Conservation (phyloP, 2,888 invertebrate genomes). For the Pachycephus smyrnensis region DNA sequence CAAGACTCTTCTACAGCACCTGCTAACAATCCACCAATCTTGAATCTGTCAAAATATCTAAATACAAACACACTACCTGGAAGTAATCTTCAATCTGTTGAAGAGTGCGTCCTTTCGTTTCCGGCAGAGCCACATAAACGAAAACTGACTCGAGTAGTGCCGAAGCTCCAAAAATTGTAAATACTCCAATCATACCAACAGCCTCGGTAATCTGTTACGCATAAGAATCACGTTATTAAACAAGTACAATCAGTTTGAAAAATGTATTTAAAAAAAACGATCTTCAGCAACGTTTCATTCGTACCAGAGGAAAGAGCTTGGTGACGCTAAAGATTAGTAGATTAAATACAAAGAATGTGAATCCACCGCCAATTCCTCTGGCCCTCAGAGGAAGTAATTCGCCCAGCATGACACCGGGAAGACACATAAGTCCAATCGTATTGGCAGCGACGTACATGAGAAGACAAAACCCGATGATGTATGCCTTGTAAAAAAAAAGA, state of each 20-base stretch:
- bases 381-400: slow-evolving; percentile 81
- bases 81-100: slow-evolving; percentile 85
- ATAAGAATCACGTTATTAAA: neutral
- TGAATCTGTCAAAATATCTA: neutral
- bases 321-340: slow-evolving; percentile 76
- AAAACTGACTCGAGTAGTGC: slow-evolving; percentile 75
- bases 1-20: neutral
- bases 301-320: slow-evolving; percentile 78
- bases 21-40: neutral
- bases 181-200: slow-evolving; percentile 77
- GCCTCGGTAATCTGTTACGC: slow-evolving; percentile 41
- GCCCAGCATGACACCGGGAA: slow-evolving; percentile 82
- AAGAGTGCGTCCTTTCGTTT: slow-evolving; percentile 79
- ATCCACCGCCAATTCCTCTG: slow-evolving; percentile 79
- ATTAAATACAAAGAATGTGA: slow-evolving; percentile 80
- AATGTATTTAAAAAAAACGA: neutral
- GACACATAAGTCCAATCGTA: slow-evolving; percentile 79
- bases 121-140: slow-evolving; percentile 78
- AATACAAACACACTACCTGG: slow-evolving; percentile 71
- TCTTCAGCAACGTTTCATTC: slow-evolving; percentile 1
- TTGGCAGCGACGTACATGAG: slow-evolving; percentile 80
- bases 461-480: slow-evolving; percentile 69
- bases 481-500: slow-evolving; percentile 42
- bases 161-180: slow-evolving; percentile 77
- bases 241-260: neutral